Conservation (phyloP, 2,797 vertebrate species). For the Enteromius radiatus region DNA sequence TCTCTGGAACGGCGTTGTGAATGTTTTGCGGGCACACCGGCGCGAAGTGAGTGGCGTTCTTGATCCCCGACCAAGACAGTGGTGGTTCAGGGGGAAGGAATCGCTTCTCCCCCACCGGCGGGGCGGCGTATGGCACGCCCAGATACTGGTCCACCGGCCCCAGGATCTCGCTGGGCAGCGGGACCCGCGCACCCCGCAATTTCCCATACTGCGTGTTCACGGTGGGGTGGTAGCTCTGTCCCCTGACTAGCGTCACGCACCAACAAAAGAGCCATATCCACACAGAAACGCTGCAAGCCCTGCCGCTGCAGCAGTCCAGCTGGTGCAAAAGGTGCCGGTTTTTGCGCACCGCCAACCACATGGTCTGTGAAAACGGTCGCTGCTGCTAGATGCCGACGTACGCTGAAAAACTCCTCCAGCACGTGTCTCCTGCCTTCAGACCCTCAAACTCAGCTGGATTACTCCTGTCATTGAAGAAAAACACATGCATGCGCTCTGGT, state of each 20-base stretch:
- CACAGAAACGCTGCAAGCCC: slow-evolving; percentile 72
- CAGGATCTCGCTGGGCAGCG: slow-evolving; percentile 95
- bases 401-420: slow-evolving; percentile 59
- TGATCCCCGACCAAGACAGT: slow-evolving; percentile 96
- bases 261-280: slow-evolving; percentile 90
- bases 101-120: slow-evolving; percentile 92
- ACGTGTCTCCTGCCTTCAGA: slow-evolving; percentile 61
- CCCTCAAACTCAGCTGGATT: slow-evolving; percentile 29
- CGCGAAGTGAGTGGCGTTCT: slow-evolving; percentile 97
- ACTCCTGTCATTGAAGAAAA: slow-evolving; percentile 70
- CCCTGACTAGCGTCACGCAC: slow-evolving; percentile 75
- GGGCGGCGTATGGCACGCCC: slow-evolving; percentile 93
- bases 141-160: slow-evolving; percentile 98
- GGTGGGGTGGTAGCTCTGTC: slow-evolving; percentile 91
- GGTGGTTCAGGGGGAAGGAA: slow-evolving; percentile 97
- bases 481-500: slow-evolving; percentile 35
- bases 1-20: slow-evolving; percentile 97
- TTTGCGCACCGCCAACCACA: slow-evolving; percentile 80
- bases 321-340: slow-evolving; percentile 65
- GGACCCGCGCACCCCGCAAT: slow-evolving; percentile 90
- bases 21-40: slow-evolving; percentile 99
- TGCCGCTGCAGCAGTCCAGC: slow-evolving; percentile 60
- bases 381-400: slow-evolving; percentile 74
- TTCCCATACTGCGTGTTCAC: slow-evolving; percentile 99
- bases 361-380: slow-evolving; percentile 75